Conservation (phyloP, 2,888 invertebrate species). For the Himalopsyche kuldschensis region DNA sequence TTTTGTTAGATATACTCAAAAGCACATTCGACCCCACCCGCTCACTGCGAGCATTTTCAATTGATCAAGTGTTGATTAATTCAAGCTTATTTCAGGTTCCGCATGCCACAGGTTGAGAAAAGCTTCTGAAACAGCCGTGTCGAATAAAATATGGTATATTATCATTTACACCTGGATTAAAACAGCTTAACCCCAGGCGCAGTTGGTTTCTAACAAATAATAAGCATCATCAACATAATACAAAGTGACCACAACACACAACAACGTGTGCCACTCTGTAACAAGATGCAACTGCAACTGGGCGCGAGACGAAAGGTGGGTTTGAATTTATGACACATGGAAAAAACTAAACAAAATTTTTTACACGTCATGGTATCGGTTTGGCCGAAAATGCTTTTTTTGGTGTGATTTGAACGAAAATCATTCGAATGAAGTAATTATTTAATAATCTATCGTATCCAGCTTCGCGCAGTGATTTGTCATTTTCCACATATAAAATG, state of each 20-base stretch:
- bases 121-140: neutral
- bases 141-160: neutral
- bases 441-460: no score
- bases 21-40: no score
- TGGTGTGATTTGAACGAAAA: no score
- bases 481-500: no score
- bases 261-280: neutral
- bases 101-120: neutral
- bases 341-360: neutral
- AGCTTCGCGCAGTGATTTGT: no score
- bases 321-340: neutral
- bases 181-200: neutral
- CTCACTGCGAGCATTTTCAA: no score
- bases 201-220: neutral
- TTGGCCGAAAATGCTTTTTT: no score
- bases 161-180: neutral
- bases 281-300: neutral
- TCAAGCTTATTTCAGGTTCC: no score
- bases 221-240: neutral
- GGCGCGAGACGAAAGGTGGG: neutral
- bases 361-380: no score
- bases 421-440: no score
- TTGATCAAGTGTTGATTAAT: no score
- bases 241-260: neutral
- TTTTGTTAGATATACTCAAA: no score